Evolutionary conservation across 35 echinoderm and acorn worm genomes (phyloP).

Genomic region (Hemicentrotus pulcherrimus): DNA sequence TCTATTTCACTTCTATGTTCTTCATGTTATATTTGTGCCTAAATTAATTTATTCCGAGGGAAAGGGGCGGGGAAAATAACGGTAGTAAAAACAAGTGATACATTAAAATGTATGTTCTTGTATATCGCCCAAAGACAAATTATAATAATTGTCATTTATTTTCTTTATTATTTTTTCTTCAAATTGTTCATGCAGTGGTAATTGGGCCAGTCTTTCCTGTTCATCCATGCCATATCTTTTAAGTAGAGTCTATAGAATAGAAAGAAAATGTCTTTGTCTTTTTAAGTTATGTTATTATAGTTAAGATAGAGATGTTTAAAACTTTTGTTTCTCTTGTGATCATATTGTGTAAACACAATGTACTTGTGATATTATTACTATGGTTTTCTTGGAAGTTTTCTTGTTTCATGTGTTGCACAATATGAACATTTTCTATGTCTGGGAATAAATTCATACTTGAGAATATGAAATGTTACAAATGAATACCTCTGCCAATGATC

Average conservation of each 20-base stretch:
- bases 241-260: background rate
- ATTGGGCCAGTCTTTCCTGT: background rate
- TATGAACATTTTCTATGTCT: constrained; percentile 13
- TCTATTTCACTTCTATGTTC: background rate
- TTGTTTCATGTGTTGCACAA: background rate
- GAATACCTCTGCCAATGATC: background rate
- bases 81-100: background rate
- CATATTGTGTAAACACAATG: constrained; percentile 12
- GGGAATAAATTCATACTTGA: constrained; percentile 19
- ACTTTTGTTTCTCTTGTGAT: background rate
- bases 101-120: background rate
- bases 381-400: background rate
- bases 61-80: background rate
- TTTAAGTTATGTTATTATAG: background rate
- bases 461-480: constrained; percentile 7
- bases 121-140: background rate
- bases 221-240: background rate
- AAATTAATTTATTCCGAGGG: background rate
- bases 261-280: background rate
- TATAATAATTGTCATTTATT: background rate
- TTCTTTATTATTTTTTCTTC: background rate
- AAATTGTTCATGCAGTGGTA: background rate
- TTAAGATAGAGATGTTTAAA: background rate
- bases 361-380: constrained; percentile 14
- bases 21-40: background rate